Conservation (phyloP, 64 coral and sea anemone species). For the Actinia tenebrosa region DNA sequence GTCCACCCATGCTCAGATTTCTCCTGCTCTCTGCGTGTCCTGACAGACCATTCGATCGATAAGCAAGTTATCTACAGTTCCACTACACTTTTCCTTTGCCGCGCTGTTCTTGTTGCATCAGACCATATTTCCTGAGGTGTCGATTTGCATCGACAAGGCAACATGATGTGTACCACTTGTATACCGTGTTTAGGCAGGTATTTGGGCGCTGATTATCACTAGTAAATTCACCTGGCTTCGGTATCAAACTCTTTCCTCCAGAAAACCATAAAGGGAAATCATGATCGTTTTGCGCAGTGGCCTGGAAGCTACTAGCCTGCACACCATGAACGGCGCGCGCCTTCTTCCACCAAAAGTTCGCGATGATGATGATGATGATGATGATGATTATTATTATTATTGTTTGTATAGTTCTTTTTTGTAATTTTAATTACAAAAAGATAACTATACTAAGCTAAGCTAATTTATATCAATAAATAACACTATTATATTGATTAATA, state of each 20-base stretch:
- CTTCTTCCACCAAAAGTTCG: no score
- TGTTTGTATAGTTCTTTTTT: no score
- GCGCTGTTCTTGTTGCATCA: conserved; percentile 16
- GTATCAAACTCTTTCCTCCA: conserved; percentile 8
- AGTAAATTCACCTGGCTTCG: background rate
- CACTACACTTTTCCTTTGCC: conserved; percentile 30
- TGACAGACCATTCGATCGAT: conserved; percentile 35
- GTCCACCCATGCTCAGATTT: no score
- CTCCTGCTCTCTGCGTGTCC: conserved; percentile 7
- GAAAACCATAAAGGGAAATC: conserved; percentile 11
- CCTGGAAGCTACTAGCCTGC: background rate
- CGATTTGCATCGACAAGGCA: background rate
- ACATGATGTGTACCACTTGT: conserved; percentile 36
- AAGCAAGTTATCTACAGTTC: conserved; percentile 31
- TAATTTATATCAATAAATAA: no score
- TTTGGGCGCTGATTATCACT: conserved; percentile 18
- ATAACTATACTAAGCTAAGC: no score
- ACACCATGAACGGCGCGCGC: no score
- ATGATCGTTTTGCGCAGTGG: background rate
- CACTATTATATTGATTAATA: no score
- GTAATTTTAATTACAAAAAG: no score
- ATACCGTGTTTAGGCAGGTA: conserved; percentile 7
- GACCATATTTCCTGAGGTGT: conserved; percentile 2
- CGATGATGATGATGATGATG: no score
- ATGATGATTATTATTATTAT: no score